These are phyloP conservation scores for Eupeodes corollae DNA, from an alignment of 1,140 invertebrate genomes.

Conservation along the genomic window DNA sequence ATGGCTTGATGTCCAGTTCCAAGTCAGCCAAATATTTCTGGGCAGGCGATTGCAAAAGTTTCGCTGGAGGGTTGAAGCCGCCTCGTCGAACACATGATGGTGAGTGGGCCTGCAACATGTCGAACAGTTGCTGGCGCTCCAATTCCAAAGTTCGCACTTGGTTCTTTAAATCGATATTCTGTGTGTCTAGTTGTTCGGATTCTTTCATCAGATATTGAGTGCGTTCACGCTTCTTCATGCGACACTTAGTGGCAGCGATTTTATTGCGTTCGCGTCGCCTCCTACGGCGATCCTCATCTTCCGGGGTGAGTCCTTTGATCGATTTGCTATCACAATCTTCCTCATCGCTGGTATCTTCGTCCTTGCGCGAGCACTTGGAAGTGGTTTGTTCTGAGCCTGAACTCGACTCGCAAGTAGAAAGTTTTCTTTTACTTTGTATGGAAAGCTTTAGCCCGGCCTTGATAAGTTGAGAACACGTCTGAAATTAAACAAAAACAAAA, in stretches of 20 bases:
- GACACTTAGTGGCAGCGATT: constrained; percentile 89
- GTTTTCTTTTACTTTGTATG: constrained; percentile 75
- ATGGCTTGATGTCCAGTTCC: constrained; percentile 12
- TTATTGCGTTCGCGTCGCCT: constrained; percentile 83
- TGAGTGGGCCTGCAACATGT: constrained; percentile 48
- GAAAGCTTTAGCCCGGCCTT: constrained; percentile 82
- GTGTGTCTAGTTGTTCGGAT: constrained; percentile 73
- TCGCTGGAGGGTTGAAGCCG: constrained; percentile 25
- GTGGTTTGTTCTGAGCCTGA: constrained; percentile 42
- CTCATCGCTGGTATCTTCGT: constrained; percentile 29
- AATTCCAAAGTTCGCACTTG: constrained; percentile 60
- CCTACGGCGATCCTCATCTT: constrained; percentile 77
- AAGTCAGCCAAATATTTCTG: constrained; percentile 27
- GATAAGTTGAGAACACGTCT: constrained; percentile 80
- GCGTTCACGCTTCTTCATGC: constrained; percentile 84
- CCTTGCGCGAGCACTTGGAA: constrained; percentile 28
- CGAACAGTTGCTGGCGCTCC: constrained; percentile 48
- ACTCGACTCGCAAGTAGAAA: constrained; percentile 48
- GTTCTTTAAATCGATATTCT: constrained; percentile 72
- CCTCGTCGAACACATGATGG: constrained; percentile 43
- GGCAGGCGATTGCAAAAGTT: constrained; percentile 27
- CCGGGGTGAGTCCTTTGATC: constrained; percentile 56
- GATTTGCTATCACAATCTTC: constrained; percentile 31
- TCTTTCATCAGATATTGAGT: constrained; percentile 78
- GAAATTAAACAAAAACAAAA: constrained; percentile 20